A percentile compares a stretch with the other conserved stretches of the same genome.
phyloP scores from a whole-genome alignment of 2,113 vertebrate genomes.

The Gymnobelideus leadbeateri region DNA sequence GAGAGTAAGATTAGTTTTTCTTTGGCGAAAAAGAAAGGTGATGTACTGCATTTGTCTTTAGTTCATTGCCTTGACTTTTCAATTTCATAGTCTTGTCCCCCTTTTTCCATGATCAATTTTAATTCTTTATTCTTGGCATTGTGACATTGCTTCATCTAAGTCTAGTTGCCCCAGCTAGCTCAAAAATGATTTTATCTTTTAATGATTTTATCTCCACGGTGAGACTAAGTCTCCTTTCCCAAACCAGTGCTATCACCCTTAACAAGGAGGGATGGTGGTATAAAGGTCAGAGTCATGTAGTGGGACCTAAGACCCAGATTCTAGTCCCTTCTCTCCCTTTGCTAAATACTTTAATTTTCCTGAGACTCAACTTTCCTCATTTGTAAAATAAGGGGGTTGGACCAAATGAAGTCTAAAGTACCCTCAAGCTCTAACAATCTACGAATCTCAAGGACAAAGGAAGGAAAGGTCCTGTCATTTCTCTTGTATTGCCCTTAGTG shows the following conservation, averaged over 20 bases:
- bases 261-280: not conserved
- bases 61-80: not conserved
- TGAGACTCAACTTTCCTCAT: not conserved
- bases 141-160: not conserved
- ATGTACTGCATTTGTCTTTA: not conserved
- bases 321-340: not conserved
- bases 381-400: not conserved
- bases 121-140: not conserved
- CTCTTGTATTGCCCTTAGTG: not conserved
- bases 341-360: too few relatives aligned
- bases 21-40: not conserved
- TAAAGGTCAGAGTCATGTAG: not conserved
- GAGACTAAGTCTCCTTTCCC: not conserved
- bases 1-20: not conserved
- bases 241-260: not conserved
- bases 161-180: not conserved
- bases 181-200: not conserved
- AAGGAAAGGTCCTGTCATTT: not conserved
- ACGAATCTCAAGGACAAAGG: not conserved
- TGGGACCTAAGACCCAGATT: not conserved
- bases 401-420: not conserved
- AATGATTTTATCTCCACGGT: not conserved
- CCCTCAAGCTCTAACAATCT: not conserved
- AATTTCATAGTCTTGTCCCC: not conserved
- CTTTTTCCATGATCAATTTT: not conserved